phyloP scores from a whole-genome alignment of 64 coral and sea anemone species.

The Cladopsammia gracilis region DNA sequence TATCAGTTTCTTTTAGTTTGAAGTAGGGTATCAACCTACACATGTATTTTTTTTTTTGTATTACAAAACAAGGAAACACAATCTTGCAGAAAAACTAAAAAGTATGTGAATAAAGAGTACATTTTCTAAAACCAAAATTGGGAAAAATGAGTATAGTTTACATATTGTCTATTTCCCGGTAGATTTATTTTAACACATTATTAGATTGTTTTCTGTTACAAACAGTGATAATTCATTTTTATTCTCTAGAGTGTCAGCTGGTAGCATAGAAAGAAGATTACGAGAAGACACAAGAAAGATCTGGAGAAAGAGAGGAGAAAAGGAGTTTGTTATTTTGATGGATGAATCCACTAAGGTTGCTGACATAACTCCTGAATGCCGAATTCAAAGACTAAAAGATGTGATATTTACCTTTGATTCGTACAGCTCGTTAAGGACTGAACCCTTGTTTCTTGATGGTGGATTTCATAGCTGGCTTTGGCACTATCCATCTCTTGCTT shows the following conservation, averaged over 20 bases:
- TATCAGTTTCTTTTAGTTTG: no score
- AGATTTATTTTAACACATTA: no score
- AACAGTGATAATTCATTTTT: background rate
- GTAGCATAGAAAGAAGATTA: constrained; percentile 91
- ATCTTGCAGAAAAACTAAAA: no score
- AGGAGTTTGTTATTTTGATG: constrained; percentile 78
- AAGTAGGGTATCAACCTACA: no score
- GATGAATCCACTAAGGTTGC: constrained; percentile 83
- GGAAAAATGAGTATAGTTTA: no score
- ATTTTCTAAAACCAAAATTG: no score
- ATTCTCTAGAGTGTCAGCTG: constrained; percentile 73
- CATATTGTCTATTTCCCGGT: no score
- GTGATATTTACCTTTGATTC: constrained; percentile 93
- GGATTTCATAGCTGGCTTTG: constrained; percentile 97
- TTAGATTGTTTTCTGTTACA: background rate
- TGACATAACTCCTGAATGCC: constrained; percentile 76
- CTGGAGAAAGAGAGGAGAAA: constrained; percentile 83
- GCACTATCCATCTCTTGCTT: constrained; percentile 95
- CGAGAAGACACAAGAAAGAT: constrained; percentile 76
- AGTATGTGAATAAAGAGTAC: no score
- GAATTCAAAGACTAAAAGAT: constrained; percentile 84
- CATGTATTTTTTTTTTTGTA: no score
- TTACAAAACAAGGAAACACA: no score
- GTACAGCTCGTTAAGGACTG: constrained; percentile 61
- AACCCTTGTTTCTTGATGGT: constrained; percentile 94